phyloP scores from a whole-genome alignment of 2,113 vertebrate species.

The Pelobates fuscus region DNA sequence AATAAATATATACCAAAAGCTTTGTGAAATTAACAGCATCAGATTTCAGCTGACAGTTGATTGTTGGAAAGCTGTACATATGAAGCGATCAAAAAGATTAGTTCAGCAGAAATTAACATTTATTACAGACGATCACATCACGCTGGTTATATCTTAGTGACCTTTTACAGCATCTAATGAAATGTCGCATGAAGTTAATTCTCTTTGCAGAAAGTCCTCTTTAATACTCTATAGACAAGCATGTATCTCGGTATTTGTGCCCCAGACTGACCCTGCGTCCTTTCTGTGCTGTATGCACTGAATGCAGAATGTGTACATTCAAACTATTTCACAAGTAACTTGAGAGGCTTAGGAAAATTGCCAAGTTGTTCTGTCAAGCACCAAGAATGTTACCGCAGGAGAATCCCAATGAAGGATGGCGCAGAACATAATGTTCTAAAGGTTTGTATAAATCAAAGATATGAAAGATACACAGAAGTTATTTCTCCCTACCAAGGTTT shows the following conservation, averaged over 20 bases:
- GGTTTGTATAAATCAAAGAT: background rate
- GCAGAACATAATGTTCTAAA: background rate
- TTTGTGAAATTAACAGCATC: background rate
- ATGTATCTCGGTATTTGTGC: constrained; percentile 11
- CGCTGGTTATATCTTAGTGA: constrained; percentile 9
- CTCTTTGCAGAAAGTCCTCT: constrained; percentile 2
- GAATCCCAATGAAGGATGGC: constrained; percentile 3
- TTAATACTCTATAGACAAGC: background rate
- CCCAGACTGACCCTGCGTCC: constrained; percentile 35
- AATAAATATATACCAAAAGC: no score
- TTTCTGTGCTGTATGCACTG: constrained; percentile 13
- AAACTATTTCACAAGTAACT: constrained; percentile 43
- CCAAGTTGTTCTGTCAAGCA: constrained; percentile 17
- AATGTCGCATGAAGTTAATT: background rate
- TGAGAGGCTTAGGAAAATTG: constrained; percentile 32
- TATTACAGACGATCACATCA: constrained; percentile 9
- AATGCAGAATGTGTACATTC: constrained; percentile 49
- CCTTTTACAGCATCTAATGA: constrained; percentile 4
- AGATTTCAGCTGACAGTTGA: background rate
- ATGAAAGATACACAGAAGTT: background rate
- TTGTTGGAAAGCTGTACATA: background rate
- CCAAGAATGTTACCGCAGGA: constrained; percentile 1
- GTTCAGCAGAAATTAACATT: constrained; percentile 25
- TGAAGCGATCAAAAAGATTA: constrained; percentile 1
- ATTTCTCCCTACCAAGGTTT: background rate